Evolutionary conservation across 2,113 vertebrate species (phyloP).

Genomic region (Brevimyrus niger): DNA sequence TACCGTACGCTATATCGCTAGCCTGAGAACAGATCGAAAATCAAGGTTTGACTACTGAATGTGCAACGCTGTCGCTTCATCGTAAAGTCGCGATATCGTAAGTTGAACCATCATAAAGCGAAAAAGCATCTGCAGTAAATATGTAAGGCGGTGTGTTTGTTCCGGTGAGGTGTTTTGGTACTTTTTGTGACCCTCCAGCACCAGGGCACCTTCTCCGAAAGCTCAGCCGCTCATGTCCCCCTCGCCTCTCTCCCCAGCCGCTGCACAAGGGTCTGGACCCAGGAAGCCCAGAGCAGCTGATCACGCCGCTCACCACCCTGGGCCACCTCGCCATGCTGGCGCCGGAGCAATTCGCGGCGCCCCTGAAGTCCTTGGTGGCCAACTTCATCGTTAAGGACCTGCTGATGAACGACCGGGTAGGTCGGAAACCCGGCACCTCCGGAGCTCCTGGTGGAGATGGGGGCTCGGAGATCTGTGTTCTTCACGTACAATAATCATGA

Average conservation of each 20-base stretch:
- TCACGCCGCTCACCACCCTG: slow-evolving; percentile 87
- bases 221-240: slow-evolving; percentile 11
- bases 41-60: neutral
- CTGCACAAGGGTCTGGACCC: slow-evolving; percentile 92
- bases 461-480: neutral
- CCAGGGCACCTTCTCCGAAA: neutral
- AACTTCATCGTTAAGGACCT: slow-evolving; percentile 97
- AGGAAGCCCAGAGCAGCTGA: slow-evolving; percentile 89
- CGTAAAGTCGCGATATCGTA: neutral
- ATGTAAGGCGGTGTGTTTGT: neutral
- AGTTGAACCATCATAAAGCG: neutral
- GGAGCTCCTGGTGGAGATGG: neutral
- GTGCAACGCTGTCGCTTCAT: neutral
- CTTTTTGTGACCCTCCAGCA: neutral
- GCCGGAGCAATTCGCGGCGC: slow-evolving; percentile 91
- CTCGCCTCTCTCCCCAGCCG: slow-evolving; percentile 61
- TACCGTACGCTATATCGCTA: neutral
- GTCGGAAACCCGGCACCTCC: slow-evolving; percentile 15
- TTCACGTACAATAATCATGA: neutral
- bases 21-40: neutral
- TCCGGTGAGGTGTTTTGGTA: neutral
- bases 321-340: slow-evolving; percentile 93
- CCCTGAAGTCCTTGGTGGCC: slow-evolving; percentile 90
- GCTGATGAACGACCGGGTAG: slow-evolving; percentile 92
- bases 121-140: neutral